phyloP scores from a whole-genome alignment of 1,140 invertebrate genomes.

The Zaprionus ornatus region DNA sequence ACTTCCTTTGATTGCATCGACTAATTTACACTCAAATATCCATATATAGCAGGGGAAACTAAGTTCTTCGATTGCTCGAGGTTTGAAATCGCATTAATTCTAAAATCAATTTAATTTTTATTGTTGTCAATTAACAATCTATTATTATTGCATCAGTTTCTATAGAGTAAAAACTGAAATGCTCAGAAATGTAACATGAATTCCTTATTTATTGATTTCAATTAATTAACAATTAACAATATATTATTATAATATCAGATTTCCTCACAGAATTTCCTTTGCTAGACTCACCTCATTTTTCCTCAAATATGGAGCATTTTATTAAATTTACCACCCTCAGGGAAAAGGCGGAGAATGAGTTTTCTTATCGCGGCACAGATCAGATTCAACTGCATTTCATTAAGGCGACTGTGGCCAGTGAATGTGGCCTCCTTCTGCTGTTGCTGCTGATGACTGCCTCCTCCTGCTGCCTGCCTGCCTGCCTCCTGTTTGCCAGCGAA shows the following conservation, averaged over 20 bases:
- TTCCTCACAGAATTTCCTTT: not conserved
- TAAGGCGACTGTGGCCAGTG: constrained; percentile 16
- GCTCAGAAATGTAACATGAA: not conserved
- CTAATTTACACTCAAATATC: too few relatives aligned
- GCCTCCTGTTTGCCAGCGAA: constrained; percentile 57
- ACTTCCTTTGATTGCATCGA: too few relatives aligned
- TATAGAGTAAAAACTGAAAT: not conserved
- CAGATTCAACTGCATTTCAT: not conserved
- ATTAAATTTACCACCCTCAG: constrained; percentile 47
- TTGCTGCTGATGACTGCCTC: constrained; percentile 46
- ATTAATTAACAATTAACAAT: not conserved
- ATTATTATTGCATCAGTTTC: too few relatives aligned
- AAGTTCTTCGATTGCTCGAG: too few relatives aligned
- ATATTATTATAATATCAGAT: not conserved
- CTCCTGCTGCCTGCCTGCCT: constrained; percentile 47
- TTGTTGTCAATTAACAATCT: too few relatives aligned
- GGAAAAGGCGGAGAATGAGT: not conserved
- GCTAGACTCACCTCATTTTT: too few relatives aligned
- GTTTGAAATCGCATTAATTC: too few relatives aligned
- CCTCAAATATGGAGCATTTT: not conserved
- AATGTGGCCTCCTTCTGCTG: constrained; percentile 6
- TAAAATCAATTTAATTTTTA: too few relatives aligned
- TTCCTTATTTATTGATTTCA: not conserved
- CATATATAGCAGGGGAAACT: too few relatives aligned
- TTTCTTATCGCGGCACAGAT: constrained; percentile 37